phyloP scores from a whole-genome alignment of 2,797 vertebrate species.

The Clarias laeviceps region DNA sequence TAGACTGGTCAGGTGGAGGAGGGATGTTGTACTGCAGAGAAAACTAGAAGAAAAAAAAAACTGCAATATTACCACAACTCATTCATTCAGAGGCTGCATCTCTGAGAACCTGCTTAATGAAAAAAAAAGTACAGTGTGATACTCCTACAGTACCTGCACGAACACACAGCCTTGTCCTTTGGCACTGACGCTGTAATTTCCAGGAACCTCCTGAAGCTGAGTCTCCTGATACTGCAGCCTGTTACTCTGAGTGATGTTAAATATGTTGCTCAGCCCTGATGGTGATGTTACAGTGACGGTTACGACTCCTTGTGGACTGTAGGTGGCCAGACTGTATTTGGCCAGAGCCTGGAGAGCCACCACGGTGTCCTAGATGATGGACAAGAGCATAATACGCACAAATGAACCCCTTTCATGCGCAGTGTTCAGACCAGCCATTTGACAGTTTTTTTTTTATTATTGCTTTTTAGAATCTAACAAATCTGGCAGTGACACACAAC shows the following conservation, averaged over 20 bases:
- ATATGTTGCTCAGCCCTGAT: conserved; percentile 64
- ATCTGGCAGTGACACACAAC: too few relatives aligned
- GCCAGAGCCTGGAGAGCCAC: conserved; percentile 87
- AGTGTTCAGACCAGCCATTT: neutral
- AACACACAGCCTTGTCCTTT: conserved; percentile 78
- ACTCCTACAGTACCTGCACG: too few relatives aligned
- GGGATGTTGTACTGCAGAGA: conserved; percentile 74
- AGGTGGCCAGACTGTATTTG: conserved; percentile 77
- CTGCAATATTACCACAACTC: neutral
- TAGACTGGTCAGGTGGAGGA: conserved; percentile 68
- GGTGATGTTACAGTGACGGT: conserved; percentile 71
- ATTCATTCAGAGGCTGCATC: neutral
- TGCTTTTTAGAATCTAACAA: too few relatives aligned
- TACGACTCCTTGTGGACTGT: conserved; percentile 68
- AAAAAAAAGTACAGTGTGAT: too few relatives aligned
- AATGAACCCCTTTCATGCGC: neutral
- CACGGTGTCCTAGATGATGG: conserved; percentile 79
- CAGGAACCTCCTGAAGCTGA: conserved; percentile 68
- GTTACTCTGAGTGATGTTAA: conserved; percentile 75
- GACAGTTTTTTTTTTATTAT: too few relatives aligned
- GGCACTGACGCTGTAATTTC: conserved; percentile 69
- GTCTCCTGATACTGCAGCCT: conserved; percentile 80
- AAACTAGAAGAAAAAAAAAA: conserved; percentile 61
- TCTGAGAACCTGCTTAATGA: too few relatives aligned
- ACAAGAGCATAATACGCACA: neutral